Conservation (phyloP, 1,140 invertebrate species). For the Heliconius hewitsoni region DNA sequence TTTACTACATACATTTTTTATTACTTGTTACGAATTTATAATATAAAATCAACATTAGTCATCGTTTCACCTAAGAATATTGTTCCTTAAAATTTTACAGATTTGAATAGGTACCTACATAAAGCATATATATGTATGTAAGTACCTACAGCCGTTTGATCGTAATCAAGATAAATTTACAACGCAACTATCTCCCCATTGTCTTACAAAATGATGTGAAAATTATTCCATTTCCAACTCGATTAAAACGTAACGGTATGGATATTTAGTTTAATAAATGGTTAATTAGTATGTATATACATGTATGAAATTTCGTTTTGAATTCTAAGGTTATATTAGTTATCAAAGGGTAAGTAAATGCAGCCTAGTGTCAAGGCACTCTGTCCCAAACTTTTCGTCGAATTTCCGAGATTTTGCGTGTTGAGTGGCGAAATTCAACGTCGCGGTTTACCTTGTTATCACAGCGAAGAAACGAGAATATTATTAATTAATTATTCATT, state of each 20-base stretch:
- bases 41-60: background rate
- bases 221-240: conserved; percentile 45
- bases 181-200: conserved; percentile 68
- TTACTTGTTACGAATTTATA: background rate
- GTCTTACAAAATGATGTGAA: conserved; percentile 68
- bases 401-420: too few relatives aligned
- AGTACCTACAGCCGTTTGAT: background rate
- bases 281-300: background rate
- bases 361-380: too few relatives aligned
- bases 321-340: too few relatives aligned
- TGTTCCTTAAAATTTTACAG: background rate
- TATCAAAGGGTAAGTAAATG: too few relatives aligned
- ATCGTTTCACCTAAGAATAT: background rate
- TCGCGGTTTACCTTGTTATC: too few relatives aligned
- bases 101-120: too few relatives aligned
- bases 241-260: conserved; percentile 27
- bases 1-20: background rate
- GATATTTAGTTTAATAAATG: conserved; percentile 19
- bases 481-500: too few relatives aligned
- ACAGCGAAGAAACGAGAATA: too few relatives aligned
- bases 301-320: background rate
- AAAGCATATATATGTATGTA: background rate
- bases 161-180: conserved; percentile 54
- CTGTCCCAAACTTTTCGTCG: too few relatives aligned
- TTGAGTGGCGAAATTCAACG: too few relatives aligned